Percentiles rank a stretch among this genome's conserved stretches.
Conservation (phyloP, 2,888 invertebrate genomes). For the Ophion obscuratus region DNA sequence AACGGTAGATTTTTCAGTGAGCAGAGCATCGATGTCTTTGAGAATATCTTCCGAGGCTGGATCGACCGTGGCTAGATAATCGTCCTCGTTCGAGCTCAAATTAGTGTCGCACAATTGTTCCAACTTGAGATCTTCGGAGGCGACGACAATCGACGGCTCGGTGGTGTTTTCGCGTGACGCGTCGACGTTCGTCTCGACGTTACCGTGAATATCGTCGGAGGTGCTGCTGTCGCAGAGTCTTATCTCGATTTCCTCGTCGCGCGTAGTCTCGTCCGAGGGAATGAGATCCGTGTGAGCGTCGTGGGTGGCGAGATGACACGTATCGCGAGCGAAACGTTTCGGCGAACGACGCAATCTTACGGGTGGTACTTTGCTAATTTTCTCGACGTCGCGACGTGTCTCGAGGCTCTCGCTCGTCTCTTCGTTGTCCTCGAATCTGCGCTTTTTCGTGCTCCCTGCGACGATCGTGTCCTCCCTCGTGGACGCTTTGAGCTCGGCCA, state of each 20-base stretch:
- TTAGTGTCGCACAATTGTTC: slow-evolving; percentile 70
- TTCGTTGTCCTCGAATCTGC: slow-evolving; percentile 37
- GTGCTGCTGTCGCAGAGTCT: slow-evolving; percentile 80
- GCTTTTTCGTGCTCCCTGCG: slow-evolving; percentile 33
- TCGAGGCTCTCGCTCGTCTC: slow-evolving; percentile 29
- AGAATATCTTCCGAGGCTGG: slow-evolving; percentile 78
- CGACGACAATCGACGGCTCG: slow-evolving; percentile 25
- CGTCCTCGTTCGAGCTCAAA: slow-evolving; percentile 72
- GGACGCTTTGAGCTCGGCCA: slow-evolving; percentile 82
- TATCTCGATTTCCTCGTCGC: slow-evolving; percentile 73
- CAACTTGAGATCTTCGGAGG: slow-evolving; percentile 64
- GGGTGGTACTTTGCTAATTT: slow-evolving; percentile 70
- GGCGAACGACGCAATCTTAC: slow-evolving; percentile 73
- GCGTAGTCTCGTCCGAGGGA: not conserved
- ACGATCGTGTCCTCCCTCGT: slow-evolving; percentile 9
- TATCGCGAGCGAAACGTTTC: slow-evolving; percentile 54
- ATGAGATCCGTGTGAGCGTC: not conserved
- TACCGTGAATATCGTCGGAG: slow-evolving; percentile 68
- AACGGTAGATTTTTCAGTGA: slow-evolving; percentile 73
- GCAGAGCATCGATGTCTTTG: slow-evolving; percentile 80
- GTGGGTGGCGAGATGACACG: slow-evolving; percentile 9
- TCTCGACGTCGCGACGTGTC: slow-evolving; percentile 36
- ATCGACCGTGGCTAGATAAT: slow-evolving; percentile 73
- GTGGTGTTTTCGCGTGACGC: slow-evolving; percentile 44
- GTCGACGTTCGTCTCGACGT: slow-evolving; percentile 24